These are phyloP conservation scores for Muscicapa adusta DNA, from an alignment of 2,113 vertebrate species.

Conservation along the genomic window DNA sequence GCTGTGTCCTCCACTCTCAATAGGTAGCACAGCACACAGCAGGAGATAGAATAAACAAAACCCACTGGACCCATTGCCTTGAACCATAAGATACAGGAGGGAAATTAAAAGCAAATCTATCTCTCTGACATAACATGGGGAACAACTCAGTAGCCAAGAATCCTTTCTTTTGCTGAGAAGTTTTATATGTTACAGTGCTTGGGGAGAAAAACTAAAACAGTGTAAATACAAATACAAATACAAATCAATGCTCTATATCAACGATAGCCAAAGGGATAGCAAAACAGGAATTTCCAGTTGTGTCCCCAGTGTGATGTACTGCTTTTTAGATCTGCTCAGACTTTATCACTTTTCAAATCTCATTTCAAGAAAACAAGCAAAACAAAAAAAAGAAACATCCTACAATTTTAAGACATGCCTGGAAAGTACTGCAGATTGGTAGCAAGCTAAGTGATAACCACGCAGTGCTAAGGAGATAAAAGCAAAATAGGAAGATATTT, in stretches of 20 bases:
- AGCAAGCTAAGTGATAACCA: neutral
- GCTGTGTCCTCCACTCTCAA: neutral
- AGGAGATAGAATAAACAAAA: neutral
- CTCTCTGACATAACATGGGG: neutral
- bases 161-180: neutral
- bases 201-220: neutral
- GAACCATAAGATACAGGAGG: fast-evolving
- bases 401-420: fast-evolving
- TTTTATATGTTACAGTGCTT: neutral
- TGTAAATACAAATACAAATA: neutral
- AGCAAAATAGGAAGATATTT: neutral
- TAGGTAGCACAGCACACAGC: neutral
- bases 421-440: neutral
- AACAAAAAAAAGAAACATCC: neutral
- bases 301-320: neutral
- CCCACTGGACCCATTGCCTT: neutral
- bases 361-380: neutral
- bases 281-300: neutral
- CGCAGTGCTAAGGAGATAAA: neutral
- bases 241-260: neutral
- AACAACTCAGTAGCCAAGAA: neutral
- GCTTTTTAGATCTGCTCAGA: neutral
- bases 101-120: neutral
- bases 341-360: neutral
- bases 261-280: neutral